Evolutionary conservation across 2,113 vertebrate species (phyloP).

Genomic region (Lepus timidus): DNA sequence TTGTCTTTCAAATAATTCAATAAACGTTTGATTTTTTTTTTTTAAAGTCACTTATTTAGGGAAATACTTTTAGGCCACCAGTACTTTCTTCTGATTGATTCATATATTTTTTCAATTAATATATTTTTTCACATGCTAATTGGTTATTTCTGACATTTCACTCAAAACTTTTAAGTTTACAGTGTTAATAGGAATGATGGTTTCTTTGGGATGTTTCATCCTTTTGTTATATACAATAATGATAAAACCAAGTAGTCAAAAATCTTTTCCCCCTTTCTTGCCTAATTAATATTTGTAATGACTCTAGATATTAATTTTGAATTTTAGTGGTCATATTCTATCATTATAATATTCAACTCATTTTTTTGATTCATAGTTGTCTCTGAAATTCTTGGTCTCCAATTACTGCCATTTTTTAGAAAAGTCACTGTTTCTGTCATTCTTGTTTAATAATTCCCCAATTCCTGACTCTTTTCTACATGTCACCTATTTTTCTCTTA

Average conservation of each 20-base stretch:
- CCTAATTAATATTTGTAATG: not conserved
- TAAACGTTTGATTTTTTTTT: not conserved
- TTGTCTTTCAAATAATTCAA: not conserved
- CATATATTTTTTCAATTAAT: not conserved
- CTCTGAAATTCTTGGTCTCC: not conserved
- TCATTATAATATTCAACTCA: not conserved
- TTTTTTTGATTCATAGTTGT: not conserved
- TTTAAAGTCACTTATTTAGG: not conserved
- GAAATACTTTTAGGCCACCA: not conserved
- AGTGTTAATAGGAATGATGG: not conserved
- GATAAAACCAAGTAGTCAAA: not conserved
- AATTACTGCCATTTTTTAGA: not conserved
- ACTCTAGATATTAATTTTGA: not conserved
- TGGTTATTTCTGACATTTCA: not conserved
- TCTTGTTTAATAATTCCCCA: not conserved
- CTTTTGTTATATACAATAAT: not conserved
- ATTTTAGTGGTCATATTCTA: not conserved
- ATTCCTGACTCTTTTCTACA: not conserved
- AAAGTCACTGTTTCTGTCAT: not conserved
- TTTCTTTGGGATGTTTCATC: not conserved
- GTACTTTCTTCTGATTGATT: not conserved
- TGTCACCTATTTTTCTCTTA: not conserved
- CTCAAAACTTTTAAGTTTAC: not conserved
- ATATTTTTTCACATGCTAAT: conserved; percentile 7
- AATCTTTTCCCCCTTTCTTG: not conserved